Evolutionary conservation across 2,113 vertebrate species (phyloP), one percentile per base, ranked within the genome.

Genomic region (Petromus typicus): DNA sequence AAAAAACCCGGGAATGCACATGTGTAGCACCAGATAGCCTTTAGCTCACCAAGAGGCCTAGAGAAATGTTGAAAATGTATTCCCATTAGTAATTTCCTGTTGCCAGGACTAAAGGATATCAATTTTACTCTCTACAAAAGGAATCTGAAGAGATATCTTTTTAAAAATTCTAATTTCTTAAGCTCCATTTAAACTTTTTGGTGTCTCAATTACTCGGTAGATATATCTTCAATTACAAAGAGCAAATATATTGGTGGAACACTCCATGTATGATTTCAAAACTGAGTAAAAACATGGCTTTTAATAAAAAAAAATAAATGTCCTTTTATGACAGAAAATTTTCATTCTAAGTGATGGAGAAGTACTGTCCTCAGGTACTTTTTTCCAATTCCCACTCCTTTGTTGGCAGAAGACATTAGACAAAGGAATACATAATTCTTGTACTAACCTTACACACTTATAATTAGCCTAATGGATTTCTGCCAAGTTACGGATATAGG

Each of bases 401-500:
- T 71, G 0, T 61, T 91, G 71, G 37, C 64, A 84, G 59, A 51
- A 61, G 54, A 73, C 18, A 37, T 17, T 90, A 17, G 0, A 56
- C 54, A 10, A 90, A 88, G 18, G 43, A 63, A 51, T 1, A 32
- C 4, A 71, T 64, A 48, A 86, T 48, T 91, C 83, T 48, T 23
- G 12, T 79, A 67, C 5, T 86, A 66, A 91, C 85, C 71, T 25
- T 78, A 10, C 17, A 83, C 45, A 48, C n/a, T 43, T 79, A 4
- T 76, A 64, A 86, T 67, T 63, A 87, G 59, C 32, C 20, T 85
- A 96, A 22, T 66, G 14, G 0, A 57, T 93, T 94, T 25, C 91
- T 94, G 43, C 11, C 30, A 87, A 93, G 45, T 51, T 93, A 10
- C 56, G 95, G 76, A 92, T 54, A 25, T 75, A 71, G 84, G 91